Evolutionary conservation across 2,797 vertebrate species (phyloP), one percentile per base, ranked within the genome.

Genomic region (Melanotaenia parkinsoni): DNA sequence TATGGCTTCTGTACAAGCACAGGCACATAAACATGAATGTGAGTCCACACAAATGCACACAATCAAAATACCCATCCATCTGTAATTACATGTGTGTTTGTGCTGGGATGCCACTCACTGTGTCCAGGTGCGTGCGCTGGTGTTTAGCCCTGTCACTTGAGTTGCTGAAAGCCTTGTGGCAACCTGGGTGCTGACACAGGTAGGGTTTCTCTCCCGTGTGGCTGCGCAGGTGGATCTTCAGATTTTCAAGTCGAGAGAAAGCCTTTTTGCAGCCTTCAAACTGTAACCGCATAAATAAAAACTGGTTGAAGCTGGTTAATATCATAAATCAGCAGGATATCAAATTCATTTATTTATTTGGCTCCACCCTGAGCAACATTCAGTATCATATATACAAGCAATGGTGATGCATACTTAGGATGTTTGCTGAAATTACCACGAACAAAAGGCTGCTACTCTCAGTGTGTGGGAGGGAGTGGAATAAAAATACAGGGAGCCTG

Each of bases 91-190:
- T 0, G 4, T 51, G 1, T 24, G n/a, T 54, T 28, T 45, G 28
- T 63, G 56, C 32, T 26, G 10, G 35, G 63, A 54, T 70, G 67
- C 24, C 58, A 78, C 97, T 98, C 95, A 99, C 98, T 58, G 96
- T 98, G 93, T 99, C 96, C 91, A 98, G 90, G 87, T 99, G 98
- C 5, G 97, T 99, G 70, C 97, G 96, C 93, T 99, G 98, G 89
- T 99, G 98, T 84, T 99, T 99, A 81, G 98, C 98, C 0, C 98
- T 95, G 90, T 99, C 98, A 0, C 98, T 99, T 74, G 97, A 99
- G 95, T 99, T 99, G 92, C 97, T 99, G 95, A 99, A 99, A 0
- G 98, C 96, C 91, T 99, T 99, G 89, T 95, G 95, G 88, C 98
- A 99, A 79, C 96, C 97, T 0, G 95, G 95, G 74, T 98, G 95